Percentiles rank a stretch among this genome's conserved stretches.
Evolutionary conservation across 2,113 vertebrate genomes (phyloP).

Genomic region (Antigone vipio): DNA sequence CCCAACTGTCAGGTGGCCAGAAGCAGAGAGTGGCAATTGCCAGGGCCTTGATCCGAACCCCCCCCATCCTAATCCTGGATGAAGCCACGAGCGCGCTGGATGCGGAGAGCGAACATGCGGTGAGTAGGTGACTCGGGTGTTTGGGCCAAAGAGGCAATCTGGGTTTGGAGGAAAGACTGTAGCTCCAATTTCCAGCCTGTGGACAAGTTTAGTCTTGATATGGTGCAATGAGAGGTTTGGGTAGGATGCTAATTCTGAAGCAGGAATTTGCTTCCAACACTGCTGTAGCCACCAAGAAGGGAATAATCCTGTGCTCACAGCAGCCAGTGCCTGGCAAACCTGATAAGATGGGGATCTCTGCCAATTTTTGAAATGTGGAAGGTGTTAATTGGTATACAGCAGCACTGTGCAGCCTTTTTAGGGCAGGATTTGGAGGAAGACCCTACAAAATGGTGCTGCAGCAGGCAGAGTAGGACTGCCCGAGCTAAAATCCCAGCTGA

Average conservation of each 20-base stretch:
- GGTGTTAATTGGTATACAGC: not conserved
- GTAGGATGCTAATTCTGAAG: not conserved
- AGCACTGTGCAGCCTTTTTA: not conserved
- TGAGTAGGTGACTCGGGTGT: slow-evolving; percentile 44
- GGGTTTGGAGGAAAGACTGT: not conserved
- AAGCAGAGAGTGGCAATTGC: slow-evolving; percentile 96
- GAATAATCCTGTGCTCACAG: not conserved
- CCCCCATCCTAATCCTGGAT: slow-evolving; percentile 89
- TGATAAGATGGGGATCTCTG: not conserved
- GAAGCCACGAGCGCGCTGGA: slow-evolving; percentile 96
- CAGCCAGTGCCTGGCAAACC: not conserved
- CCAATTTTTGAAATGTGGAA: not conserved
- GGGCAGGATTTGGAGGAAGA: not conserved
- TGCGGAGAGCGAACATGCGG: slow-evolving; percentile 90
- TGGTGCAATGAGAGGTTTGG: not conserved
- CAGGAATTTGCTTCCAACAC: not conserved
- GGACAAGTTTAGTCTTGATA: not conserved
- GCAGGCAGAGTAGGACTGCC: not conserved
- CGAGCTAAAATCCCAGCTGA: not conserved
- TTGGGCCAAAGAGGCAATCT: not conserved
- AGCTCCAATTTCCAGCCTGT: not conserved
- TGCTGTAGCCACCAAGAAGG: not conserved
- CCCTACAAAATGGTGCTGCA: not conserved
- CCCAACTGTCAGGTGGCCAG: slow-evolving; percentile 94
- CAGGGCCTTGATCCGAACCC: slow-evolving; percentile 87